phyloP scores from a whole-genome alignment of 2,888 invertebrate species.

The Elmis aenea region DNA sequence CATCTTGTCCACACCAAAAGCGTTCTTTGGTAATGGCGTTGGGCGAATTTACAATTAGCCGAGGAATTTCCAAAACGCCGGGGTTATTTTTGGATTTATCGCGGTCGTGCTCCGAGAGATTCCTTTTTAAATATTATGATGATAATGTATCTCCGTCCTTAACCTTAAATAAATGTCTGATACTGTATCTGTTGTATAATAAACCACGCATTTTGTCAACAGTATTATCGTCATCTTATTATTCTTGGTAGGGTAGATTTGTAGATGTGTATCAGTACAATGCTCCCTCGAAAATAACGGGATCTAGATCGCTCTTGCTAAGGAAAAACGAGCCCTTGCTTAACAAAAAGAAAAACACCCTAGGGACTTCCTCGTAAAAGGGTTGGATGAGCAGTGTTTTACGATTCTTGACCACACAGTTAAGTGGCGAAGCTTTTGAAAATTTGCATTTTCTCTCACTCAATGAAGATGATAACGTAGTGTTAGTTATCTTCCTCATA shows the following conservation, averaged over 20 bases:
- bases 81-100: no score
- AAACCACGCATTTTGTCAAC: constrained; percentile 37
- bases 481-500: no score
- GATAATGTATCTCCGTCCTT: constrained; percentile 36
- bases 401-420: not conserved
- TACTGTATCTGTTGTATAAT: constrained; percentile 31
- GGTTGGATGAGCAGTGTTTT: not conserved
- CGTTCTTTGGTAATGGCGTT: no score
- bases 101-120: constrained; percentile 24
- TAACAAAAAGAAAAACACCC: no score
- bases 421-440: no score
- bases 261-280: constrained; percentile 25
- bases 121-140: constrained; percentile 42
- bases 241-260: constrained; percentile 31
- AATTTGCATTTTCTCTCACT: no score
- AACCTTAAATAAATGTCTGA: constrained; percentile 36
- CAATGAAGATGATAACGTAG: no score
- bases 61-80: no score
- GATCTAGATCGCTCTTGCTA: no score
- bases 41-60: no score
- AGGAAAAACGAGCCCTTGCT: no score
- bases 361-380: no score
- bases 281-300: constrained; percentile 8
- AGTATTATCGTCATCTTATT: constrained; percentile 36
- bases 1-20: constrained; percentile 14